phyloP scores from a whole-genome alignment of 2,888 invertebrate genomes.

The Drosophila vallismaia region DNA sequence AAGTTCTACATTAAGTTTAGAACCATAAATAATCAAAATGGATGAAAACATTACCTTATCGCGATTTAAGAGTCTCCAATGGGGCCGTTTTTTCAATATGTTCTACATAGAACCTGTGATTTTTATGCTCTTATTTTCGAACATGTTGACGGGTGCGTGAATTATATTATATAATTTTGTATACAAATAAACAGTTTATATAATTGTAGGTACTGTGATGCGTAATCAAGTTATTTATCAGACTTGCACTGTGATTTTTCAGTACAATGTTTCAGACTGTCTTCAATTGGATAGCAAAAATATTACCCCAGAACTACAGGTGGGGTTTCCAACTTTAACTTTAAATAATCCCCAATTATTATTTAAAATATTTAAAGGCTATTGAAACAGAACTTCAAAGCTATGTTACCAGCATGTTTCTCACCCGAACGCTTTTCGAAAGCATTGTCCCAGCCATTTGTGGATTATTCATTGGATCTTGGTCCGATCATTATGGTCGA shows the following conservation, averaged over 20 bases:
- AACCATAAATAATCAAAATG: slow-evolving; percentile 50
- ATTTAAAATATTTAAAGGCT: slow-evolving; percentile 52
- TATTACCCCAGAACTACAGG: slow-evolving; percentile 84
- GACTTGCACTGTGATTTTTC: slow-evolving; percentile 87
- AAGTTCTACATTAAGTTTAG: no score
- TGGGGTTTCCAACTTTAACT: slow-evolving; percentile 32
- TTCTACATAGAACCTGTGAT: slow-evolving; percentile 81
- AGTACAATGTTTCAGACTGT: slow-evolving; percentile 87
- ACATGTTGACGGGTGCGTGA: slow-evolving; percentile 72
- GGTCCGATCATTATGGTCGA: slow-evolving; percentile 92
- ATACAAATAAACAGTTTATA: background rate
- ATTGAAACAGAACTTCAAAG: slow-evolving; percentile 87
- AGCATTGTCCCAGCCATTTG: slow-evolving; percentile 88
- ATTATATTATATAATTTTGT: background rate
- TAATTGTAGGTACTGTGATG: slow-evolving; percentile 83
- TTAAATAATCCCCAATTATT: background rate
- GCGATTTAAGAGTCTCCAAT: slow-evolving; percentile 64
- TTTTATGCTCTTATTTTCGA: slow-evolving; percentile 78
- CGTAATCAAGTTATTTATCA: slow-evolving; percentile 89
- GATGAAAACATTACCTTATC: slow-evolving; percentile 51
- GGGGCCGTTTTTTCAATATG: slow-evolving; percentile 75
- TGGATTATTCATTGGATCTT: slow-evolving; percentile 90
- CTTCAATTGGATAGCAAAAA: slow-evolving; percentile 82
- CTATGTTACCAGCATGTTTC: slow-evolving; percentile 87
- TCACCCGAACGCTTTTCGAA: slow-evolving; percentile 87